Evolutionary conservation across 2,797 vertebrate genomes (phyloP), one percentile per base, ranked within the genome.

Genomic region (Halcyon badia): DNA sequence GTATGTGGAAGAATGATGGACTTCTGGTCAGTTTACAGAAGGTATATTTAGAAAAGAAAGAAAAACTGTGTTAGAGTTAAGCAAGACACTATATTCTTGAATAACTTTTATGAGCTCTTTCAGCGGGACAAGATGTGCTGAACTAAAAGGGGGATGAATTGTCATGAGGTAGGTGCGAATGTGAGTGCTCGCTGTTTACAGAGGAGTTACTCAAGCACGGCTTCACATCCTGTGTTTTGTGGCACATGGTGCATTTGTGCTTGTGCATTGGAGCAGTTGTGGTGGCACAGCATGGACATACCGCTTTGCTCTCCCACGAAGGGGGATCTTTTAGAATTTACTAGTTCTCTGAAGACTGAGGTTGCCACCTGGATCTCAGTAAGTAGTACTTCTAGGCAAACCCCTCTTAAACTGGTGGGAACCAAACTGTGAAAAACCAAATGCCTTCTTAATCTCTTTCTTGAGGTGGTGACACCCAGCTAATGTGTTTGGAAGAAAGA

Each of bases 111-210:
- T 1, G 24, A 70, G 37, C 28, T 60, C 17, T 70, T 54, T 41
- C 37, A 79, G 24, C 37, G 86, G 54, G 46, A 69, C 48, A 48
- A 75, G 21, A 3, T 58, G 30, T 52, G 42, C 69, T 76, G 49
- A 85, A 17, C 58, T 57, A 22, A 56, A 78, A 21, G 3, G 18
- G 19, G 14, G 19, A n/a, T 77, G 61, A 51, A n/a, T n/a, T 71
- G 24, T 64, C 6, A 0, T 1, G 21, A 76, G 8, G 22, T 2
- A 21, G n/a, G 44, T 0, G 0, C 0, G 0, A 61, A 58, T 6
- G 13, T 13, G 54, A 51, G 58, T 72, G 25, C 35, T 66, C 9
- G 6, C 11, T 19, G 22, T 14, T 71, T 21, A 11, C 35, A 42
- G 31, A 20, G 16, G 44, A 57, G 56, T 16, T 57, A 3, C 35